phyloP scores from a whole-genome alignment of 64 coral and sea anemone species.

The Stylophora pistillata region DNA sequence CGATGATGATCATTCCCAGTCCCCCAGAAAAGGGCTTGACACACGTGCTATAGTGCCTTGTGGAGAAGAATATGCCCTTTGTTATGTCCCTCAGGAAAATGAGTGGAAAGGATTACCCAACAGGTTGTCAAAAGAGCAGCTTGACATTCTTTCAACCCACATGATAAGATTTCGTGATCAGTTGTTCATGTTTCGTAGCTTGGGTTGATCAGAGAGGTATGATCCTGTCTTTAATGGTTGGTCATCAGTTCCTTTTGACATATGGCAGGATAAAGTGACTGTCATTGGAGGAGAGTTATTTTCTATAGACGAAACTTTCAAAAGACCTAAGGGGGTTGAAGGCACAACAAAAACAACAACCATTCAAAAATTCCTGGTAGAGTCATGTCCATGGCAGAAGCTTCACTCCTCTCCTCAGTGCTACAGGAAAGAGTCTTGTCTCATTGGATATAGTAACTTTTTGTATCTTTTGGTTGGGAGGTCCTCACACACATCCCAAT shows the following conservation, averaged over 20 bases:
- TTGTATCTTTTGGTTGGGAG: background rate
- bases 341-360: too few species aligned
- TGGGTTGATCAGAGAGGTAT: background rate
- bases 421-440: background rate
- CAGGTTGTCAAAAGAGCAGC: background rate
- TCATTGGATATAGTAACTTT: background rate
- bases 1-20: background rate
- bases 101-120: background rate
- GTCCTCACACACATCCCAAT: too few species aligned
- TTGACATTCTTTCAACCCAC: background rate
- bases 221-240: background rate
- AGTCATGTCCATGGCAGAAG: background rate
- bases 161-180: background rate
- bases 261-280: background rate
- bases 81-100: background rate
- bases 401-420: background rate
- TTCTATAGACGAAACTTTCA: background rate
- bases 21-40: background rate
- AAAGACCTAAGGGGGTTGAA: too few species aligned
- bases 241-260: background rate
- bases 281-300: background rate
- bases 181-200: background rate
- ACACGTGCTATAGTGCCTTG: background rate
- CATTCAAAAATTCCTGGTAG: background rate
- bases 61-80: background rate